A percentile compares a stretch with the other conserved stretches of the same genome.
Evolutionary conservation across 2,113 vertebrate genomes (phyloP).

Genomic region (Ammodramus savannarum): DNA sequence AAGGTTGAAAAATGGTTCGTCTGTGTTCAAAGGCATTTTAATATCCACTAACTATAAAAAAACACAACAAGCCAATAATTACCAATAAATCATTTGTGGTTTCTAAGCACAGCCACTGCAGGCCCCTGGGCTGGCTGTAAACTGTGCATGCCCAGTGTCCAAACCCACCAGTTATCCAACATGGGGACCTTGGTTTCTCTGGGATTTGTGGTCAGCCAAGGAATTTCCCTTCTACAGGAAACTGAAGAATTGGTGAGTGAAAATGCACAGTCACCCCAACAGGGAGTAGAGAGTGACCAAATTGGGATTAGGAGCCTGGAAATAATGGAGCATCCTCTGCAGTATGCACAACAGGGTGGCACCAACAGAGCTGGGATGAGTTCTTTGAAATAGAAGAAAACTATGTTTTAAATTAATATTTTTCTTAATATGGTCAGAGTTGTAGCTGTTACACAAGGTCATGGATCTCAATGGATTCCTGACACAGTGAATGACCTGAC

Average conservation of each 20-base stretch:
- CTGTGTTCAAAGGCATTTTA: not conserved
- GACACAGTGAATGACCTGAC: not conserved
- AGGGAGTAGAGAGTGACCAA: not conserved
- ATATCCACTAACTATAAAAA: not conserved
- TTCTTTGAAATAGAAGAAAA: not conserved
- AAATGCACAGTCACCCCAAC: not conserved
- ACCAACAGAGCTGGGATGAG: not conserved
- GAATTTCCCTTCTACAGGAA: not conserved
- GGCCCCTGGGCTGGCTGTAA: not conserved
- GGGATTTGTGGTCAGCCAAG: not conserved
- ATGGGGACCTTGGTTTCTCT: not conserved
- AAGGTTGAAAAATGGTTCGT: not conserved
- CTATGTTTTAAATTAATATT: not conserved
- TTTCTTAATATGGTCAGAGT: not conserved
- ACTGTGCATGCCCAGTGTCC: accelerated
- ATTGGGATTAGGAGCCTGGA: not conserved
- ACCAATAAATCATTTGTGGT: not conserved
- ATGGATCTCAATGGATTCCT: not conserved
- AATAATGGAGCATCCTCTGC: not conserved
- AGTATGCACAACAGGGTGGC: not conserved
- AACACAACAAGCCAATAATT: not conserved
- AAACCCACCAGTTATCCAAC: not conserved
- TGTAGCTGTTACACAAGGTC: not conserved
- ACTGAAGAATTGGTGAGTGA: not conserved
- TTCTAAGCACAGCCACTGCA: not conserved